These are phyloP conservation scores for Trissolcus japonicus DNA, from an alignment of 2,888 invertebrate species.

Conservation along the genomic window DNA sequence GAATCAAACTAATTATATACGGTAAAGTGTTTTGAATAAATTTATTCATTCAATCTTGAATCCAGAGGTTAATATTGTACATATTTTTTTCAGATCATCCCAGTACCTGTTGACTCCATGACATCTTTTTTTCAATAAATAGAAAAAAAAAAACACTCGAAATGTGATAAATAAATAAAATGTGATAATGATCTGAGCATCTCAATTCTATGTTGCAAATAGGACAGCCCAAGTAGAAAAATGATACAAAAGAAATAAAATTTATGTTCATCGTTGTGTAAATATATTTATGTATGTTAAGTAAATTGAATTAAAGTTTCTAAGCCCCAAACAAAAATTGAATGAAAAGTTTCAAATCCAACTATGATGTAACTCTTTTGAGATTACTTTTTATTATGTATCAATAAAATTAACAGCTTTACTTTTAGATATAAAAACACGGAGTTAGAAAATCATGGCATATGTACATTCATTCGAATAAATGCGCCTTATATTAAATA, in stretches of 20 bases:
- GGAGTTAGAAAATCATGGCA: slow-evolving; percentile 36
- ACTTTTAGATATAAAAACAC: slow-evolving; percentile 2
- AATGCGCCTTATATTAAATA: slow-evolving; percentile 31
- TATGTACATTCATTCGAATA: slow-evolving; percentile 50
- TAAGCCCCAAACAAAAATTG: neutral
- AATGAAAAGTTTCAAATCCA: neutral
- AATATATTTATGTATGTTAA: no score
- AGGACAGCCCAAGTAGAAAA: slow-evolving; percentile 8
- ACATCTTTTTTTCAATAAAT: neutral
- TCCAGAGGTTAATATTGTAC: slow-evolving; percentile 1
- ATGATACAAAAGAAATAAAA: neutral
- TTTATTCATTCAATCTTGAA: neutral
- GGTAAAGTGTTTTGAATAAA: slow-evolving; percentile 47
- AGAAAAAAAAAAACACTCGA: neutral
- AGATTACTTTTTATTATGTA: neutral
- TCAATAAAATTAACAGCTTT: neutral
- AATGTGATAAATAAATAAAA: slow-evolving; percentile 45
- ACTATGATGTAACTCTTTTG: neutral
- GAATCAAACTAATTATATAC: slow-evolving; percentile 64
- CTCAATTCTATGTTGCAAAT: slow-evolving; percentile 5
- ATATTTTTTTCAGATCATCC: slow-evolving; percentile 7
- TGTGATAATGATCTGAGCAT: slow-evolving; percentile 29
- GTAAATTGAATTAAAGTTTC: neutral
- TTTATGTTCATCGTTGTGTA: neutral
- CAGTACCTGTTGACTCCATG: slow-evolving; percentile 2